Base-by-base conservation (phyloP, 1,140 invertebrate genomes). In the Drosophila serrata region DNA sequence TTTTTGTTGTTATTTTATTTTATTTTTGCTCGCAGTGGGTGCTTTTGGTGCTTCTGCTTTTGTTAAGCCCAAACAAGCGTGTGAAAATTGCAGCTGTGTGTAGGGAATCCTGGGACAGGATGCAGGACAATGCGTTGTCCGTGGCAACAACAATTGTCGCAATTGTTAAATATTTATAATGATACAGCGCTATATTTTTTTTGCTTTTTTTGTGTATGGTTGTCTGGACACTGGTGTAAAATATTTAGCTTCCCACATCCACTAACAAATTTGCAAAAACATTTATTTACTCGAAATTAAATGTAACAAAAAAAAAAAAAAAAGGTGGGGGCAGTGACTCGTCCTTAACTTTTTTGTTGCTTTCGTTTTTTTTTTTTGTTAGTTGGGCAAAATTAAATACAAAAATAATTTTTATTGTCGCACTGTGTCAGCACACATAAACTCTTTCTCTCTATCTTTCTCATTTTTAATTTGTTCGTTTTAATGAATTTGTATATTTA, bases 101-200 rank as follows among this genome's bases (percentile, higher is more conserved):
- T 45, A 48, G 43, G 62, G 51, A 46, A 24, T 55, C 48, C 68
- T 58, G 55, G 69, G 53, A 75, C 79, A 75, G 75, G 64, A 75
- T 56, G 75, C 73, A 53, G 56, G 49, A 64, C 61, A 67, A 46
- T 64, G 73, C 73, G 68, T 65, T 79, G 69, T 79, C 73, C 77
- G 61, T 69, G 67, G 72, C 67, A 80, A 80, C 76, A 76, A 81
- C 85, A 84, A 88, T 88, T 90, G 84, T 90, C 81, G 88, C 85
- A 88, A 88, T 88, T 90, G 84, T 88, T 88, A 88, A 88, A 88
- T 84, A 88, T 88, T 84, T 88, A 88, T 90, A 90, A 90, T 88
- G 82, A 88, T 84, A 90, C 75, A 84, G 59, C 55, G 57, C 35
- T 17, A 39, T 87, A 22, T 17, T 53, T 37, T 5, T 29, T n/a